Conservation (phyloP, 2,113 vertebrate species). For the Larimichthys crocea region DNA sequence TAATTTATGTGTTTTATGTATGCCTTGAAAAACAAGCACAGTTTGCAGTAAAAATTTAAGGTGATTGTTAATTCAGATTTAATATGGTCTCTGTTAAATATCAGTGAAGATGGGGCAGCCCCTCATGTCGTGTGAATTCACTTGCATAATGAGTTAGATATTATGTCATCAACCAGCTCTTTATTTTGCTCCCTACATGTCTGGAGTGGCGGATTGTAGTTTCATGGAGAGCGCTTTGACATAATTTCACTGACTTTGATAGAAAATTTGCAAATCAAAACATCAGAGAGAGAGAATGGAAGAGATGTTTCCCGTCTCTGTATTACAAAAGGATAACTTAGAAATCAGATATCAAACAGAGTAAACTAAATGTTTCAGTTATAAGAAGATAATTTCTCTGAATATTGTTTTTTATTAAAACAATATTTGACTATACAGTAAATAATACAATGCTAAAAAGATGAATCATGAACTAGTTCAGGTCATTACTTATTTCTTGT, state of each 20-base stretch:
- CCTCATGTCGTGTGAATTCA: not conserved
- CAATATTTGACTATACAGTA: not conserved
- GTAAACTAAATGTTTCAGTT: not conserved
- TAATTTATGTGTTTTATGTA: not conserved
- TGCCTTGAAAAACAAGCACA: not conserved
- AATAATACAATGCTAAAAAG: not conserved
- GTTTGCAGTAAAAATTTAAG: not conserved
- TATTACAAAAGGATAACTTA: not conserved
- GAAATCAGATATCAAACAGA: not conserved
- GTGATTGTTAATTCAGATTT: not conserved
- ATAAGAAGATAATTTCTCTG: not conserved
- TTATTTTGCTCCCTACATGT: conserved; percentile 14
- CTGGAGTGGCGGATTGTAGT: not conserved
- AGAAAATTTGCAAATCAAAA: not conserved
- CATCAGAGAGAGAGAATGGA: not conserved
- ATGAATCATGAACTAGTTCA: not conserved
- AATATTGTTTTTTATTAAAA: not conserved
- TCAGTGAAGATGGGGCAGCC: not conserved
- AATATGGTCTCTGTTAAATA: not conserved
- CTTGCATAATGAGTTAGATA: conserved; percentile 2
- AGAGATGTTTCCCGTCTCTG: not conserved
- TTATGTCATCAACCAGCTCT: conserved; percentile 26
- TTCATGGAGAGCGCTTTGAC: conserved; percentile 1
- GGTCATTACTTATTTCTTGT: not conserved
- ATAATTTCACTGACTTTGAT: not conserved